Percentiles rank a stretch among this genome's conserved stretches.
Evolutionary conservation across 2,797 vertebrate species (phyloP).

Genomic region (Pangasius larnaudii): DNA sequence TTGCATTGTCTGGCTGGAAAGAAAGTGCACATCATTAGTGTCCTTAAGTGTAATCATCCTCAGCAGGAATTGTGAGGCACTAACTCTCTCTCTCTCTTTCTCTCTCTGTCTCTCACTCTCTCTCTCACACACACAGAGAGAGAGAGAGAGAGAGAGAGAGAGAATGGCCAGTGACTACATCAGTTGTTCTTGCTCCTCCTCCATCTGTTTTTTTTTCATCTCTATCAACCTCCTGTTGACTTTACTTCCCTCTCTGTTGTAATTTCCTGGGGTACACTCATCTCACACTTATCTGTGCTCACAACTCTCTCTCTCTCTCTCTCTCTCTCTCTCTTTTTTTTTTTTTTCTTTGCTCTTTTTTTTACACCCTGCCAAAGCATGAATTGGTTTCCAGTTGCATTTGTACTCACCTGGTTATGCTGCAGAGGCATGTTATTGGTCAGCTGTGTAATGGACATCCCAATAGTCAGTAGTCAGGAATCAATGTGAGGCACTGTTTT

Average conservation of each 20-base stretch:
- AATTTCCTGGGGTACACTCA: slow-evolving; percentile 15
- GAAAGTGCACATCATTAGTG: slow-evolving; percentile 78
- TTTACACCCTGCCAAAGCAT: slow-evolving; percentile 42
- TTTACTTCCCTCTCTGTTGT: slow-evolving; percentile 12
- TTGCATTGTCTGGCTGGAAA: slow-evolving; percentile 78
- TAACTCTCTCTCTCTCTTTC: slow-evolving; percentile 19
- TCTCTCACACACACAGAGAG: background rate
- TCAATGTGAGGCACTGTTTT: background rate
- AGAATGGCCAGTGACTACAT: background rate
- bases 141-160: background rate
- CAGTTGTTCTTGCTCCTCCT: background rate
- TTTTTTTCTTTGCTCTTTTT: background rate
- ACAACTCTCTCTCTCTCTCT: slow-evolving; percentile 2
- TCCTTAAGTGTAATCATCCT: slow-evolving; percentile 82
- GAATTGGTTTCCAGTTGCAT: slow-evolving; percentile 44
- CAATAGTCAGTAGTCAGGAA: slow-evolving; percentile 34
- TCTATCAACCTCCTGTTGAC: slow-evolving; percentile 17
- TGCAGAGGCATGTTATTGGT: slow-evolving; percentile 33
- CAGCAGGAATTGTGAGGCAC: slow-evolving; percentile 72
- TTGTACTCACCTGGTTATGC: slow-evolving; percentile 31
- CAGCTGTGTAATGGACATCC: slow-evolving; percentile 32
- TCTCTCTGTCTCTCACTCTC: background rate
- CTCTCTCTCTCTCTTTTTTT: background rate
- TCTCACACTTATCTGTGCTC: slow-evolving; percentile 5
- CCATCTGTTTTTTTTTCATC: background rate